Evolutionary conservation across 2,113 vertebrate species (phyloP), one percentile per base, ranked within the genome.

Genomic region (Melierax canorus): DNA sequence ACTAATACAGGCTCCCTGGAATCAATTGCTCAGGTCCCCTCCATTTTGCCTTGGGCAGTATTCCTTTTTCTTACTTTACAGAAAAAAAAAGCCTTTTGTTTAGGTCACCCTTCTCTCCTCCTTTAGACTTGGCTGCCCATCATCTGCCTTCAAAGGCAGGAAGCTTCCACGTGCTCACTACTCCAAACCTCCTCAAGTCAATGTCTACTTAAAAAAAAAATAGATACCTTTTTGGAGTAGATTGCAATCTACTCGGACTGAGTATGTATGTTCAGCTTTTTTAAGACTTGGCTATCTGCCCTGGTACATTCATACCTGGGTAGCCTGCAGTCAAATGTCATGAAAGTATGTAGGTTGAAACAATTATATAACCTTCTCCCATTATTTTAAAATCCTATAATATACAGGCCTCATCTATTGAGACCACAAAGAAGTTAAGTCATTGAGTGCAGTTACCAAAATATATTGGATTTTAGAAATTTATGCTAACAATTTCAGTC

Each of bases 161-260:
- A 79, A 89, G 23, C 10, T 92, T 84, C 45, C 27, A 62, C 48
- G 38, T 6, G 4, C 30, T 69, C 24, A 39, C 27, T 51, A 22
- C 6, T 50, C 21, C 41, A 80, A 53, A 41, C 4, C 3, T 58
- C 27, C 32, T 82, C 30, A 67, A 30, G 10, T n/a, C 15, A 34
- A 14, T 7, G 5, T 34, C 36, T 46, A 19, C 0, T 0, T 50
- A 2, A 66, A 71, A 76, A 32, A 19, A 8, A 30, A 45, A 20
- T 1, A 34, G 24, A 74, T 1, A 10, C 4, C 12, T 50, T 36
- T 58, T 53, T 6, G 5, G 20, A 46, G 36, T 1, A 62, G 12
- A 66, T 29, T 45, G 2, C 8, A 50, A 2, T 23, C 27, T 46
- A n/a, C 48, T 32, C 11, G 5, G 11, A 24, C 36, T n/a, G 16